Evolutionary conservation across 2,113 vertebrate species (phyloP).

Genomic region (Chrysochloris asiatica): DNA sequence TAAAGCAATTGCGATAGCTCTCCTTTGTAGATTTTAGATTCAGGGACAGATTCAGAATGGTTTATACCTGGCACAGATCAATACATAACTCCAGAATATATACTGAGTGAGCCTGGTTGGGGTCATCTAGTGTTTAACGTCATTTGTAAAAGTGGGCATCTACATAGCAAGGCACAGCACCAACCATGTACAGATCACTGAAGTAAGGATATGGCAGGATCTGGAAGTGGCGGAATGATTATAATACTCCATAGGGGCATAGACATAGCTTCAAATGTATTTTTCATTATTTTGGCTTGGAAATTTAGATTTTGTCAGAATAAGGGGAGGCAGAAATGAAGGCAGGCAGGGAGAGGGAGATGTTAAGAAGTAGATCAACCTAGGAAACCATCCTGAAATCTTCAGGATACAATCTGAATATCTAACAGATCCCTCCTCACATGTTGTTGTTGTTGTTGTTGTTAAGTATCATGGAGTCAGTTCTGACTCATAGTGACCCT

Average conservation of each 20-base stretch:
- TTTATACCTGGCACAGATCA: not conserved
- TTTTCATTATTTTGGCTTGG: not conserved
- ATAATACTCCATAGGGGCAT: not conserved
- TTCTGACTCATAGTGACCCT: too few species aligned
- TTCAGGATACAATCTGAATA: not conserved
- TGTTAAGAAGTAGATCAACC: not conserved
- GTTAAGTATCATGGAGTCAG: too few species aligned
- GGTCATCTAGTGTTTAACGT: not conserved
- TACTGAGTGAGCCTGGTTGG: not conserved
- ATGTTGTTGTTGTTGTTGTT: too few species aligned
- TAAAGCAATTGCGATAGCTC: not conserved
- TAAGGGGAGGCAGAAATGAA: not conserved
- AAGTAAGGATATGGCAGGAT: not conserved
- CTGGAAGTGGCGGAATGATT: rapidly evolving
- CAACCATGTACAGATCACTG: not conserved
- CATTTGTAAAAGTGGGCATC: not conserved
- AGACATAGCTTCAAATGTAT: not conserved
- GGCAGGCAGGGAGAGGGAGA: not conserved
- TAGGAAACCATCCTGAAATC: not conserved
- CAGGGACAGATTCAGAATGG: not conserved
- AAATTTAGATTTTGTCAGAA: conserved; percentile 20
- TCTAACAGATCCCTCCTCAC: not conserved
- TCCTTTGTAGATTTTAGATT: not conserved
- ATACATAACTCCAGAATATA: not conserved
- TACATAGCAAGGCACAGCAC: rapidly evolving